A percentile compares a stretch with the other conserved stretches of the same genome.
Conservation (phyloP, 2,113 vertebrate species). For the Leptobrachium leishanense region DNA sequence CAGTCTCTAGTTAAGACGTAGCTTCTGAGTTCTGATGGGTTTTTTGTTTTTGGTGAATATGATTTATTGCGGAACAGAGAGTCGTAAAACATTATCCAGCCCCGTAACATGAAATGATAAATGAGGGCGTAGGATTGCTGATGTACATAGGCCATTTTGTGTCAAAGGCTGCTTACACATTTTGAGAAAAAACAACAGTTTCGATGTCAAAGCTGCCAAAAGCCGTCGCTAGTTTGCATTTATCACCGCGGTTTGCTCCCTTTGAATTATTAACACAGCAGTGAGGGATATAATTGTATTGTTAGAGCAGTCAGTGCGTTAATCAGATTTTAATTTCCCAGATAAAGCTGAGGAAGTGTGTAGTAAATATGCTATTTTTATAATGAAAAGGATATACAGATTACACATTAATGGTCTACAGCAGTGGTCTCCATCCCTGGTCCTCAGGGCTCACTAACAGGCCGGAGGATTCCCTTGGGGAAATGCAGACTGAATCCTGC, state of each 20-base stretch:
- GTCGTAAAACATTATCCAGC: slow-evolving; percentile 26
- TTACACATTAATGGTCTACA: too few relatives aligned
- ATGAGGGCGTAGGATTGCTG: slow-evolving; percentile 8
- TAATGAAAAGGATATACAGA: too few relatives aligned
- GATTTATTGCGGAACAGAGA: slow-evolving; percentile 30
- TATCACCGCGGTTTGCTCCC: background rate
- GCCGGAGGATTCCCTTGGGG: too few relatives aligned
- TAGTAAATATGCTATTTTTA: background rate
- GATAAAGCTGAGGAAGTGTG: background rate
- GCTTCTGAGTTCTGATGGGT: slow-evolving; percentile 12
- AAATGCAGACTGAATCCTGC: too few relatives aligned
- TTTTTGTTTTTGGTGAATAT: slow-evolving; percentile 9
- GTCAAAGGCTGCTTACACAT: slow-evolving; percentile 12
- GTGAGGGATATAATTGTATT: slow-evolving; percentile 7
- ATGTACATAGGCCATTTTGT: slow-evolving; percentile 22
- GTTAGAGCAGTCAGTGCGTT: background rate
- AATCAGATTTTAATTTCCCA: background rate
- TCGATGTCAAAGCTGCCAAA: background rate
- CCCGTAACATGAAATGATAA: slow-evolving; percentile 18
- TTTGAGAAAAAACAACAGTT: slow-evolving; percentile 8
- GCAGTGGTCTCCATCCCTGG: too few relatives aligned
- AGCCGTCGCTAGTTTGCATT: background rate
- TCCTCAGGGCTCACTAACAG: too few relatives aligned
- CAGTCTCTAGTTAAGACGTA: slow-evolving; percentile 21
- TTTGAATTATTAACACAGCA: slow-evolving; percentile 19